Conservation (phyloP, 2,113 vertebrate genomes). For the Odontesthes bonariensis region DNA sequence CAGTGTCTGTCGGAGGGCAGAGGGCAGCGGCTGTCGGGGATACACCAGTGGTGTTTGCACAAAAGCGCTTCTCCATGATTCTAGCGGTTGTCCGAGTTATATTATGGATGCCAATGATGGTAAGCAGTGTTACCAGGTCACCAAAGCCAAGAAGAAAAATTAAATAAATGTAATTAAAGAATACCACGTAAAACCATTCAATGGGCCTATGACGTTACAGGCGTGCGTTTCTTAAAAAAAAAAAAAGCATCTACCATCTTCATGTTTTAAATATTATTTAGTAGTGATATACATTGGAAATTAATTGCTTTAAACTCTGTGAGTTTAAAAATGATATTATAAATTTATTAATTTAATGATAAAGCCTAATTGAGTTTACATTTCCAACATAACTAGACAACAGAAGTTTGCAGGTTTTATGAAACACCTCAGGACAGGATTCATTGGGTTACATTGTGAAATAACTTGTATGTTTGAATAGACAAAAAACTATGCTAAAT, state of each 20-base stretch:
- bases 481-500: not conserved
- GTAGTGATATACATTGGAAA: not conserved
- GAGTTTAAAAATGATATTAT: too few species aligned
- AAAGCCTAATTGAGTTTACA: not conserved
- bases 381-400: not conserved
- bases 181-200: not conserved
- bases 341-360: too few species aligned
- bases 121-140: slow-evolving; percentile 75
- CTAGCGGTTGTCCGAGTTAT: slow-evolving; percentile 89
- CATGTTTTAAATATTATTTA: not conserved
- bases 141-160: not conserved
- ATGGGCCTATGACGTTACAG: not conserved
- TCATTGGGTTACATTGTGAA: slow-evolving; percentile 19
- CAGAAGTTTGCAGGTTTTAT: slow-evolving; percentile 6
- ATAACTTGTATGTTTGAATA: slow-evolving; percentile 2
- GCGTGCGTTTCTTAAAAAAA: too few species aligned
- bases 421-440: slow-evolving; percentile 3
- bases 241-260: too few species aligned
- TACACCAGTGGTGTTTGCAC: slow-evolving; percentile 85
- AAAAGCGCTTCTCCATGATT: slow-evolving; percentile 95
- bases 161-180: slow-evolving; percentile 1
- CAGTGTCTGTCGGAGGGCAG: slow-evolving; percentile 36
- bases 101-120: slow-evolving; percentile 98
- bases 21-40: slow-evolving; percentile 64
- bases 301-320: too few species aligned